Conservation (phyloP, 2,113 vertebrate species). For the Rhabdornis inornatus region DNA sequence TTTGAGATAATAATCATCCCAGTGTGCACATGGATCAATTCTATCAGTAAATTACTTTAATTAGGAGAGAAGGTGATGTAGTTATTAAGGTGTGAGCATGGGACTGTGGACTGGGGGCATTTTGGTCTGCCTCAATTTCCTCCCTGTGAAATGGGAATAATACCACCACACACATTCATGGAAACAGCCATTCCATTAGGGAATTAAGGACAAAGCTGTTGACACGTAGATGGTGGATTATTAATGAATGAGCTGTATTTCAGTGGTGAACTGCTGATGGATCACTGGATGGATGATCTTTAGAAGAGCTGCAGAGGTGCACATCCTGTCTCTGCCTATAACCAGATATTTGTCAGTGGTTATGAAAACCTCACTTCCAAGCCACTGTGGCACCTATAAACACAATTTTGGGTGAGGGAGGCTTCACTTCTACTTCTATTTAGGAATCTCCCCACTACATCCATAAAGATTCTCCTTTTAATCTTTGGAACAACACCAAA, state of each 20-base stretch:
- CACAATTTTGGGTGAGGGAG: background rate
- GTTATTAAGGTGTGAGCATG: background rate
- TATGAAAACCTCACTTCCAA: background rate
- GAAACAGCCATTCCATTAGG: background rate
- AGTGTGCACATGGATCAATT: background rate
- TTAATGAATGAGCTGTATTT: background rate
- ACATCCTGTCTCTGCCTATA: background rate
- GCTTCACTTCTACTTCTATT: background rate
- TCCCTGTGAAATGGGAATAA: background rate
- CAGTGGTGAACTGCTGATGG: background rate
- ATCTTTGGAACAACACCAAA: background rate
- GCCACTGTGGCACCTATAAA: background rate
- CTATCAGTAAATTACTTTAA: background rate
- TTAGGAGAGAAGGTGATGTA: background rate
- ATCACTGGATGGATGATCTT: background rate
- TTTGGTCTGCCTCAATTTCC: conserved; percentile 36
- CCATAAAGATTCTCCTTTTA: background rate
- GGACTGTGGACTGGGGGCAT: background rate
- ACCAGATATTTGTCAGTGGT: background rate
- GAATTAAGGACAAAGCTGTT: background rate
- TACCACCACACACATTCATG: background rate
- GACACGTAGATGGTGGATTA: background rate
- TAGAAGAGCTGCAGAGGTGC: background rate
- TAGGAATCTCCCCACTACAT: background rate
- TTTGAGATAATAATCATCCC: background rate